Percentiles rank a stretch among this genome's conserved stretches.
These are phyloP conservation scores for Gopherus evgoodei DNA, from an alignment of 2,113 vertebrate species.

Conservation along the genomic window DNA sequence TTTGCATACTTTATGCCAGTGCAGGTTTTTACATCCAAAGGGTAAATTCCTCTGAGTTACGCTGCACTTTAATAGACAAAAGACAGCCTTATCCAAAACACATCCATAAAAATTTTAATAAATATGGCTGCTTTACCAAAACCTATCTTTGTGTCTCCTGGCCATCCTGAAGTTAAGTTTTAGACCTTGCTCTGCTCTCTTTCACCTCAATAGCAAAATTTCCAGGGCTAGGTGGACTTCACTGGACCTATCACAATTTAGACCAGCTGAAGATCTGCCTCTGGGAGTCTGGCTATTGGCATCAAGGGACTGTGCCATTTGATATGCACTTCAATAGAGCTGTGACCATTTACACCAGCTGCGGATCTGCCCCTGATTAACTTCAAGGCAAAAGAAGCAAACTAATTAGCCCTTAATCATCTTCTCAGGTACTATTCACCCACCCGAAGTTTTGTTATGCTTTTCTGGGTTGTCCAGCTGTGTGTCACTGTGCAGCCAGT, in stretches of 20 bases:
- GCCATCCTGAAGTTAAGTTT: slow-evolving; percentile 51
- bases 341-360: slow-evolving; percentile 43
- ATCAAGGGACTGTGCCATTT: slow-evolving; percentile 44
- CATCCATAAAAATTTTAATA: slow-evolving; percentile 48
- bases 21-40: slow-evolving; percentile 67
- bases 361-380: background rate
- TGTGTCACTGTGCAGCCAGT: background rate
- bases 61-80: slow-evolving; percentile 48
- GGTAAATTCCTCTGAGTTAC: slow-evolving; percentile 54
- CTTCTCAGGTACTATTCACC: background rate
- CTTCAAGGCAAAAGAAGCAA: background rate
- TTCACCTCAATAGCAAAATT: slow-evolving; percentile 38
- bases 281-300: slow-evolving; percentile 42
- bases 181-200: slow-evolving; percentile 39
- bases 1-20: slow-evolving; percentile 61
- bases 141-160: background rate
- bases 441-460: background rate
- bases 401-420: background rate
- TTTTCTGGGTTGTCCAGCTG: background rate
- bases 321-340: slow-evolving; percentile 20
- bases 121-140: slow-evolving; percentile 6
- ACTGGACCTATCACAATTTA: slow-evolving; percentile 10
- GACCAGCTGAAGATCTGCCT: slow-evolving; percentile 35
- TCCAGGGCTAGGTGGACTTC: slow-evolving; percentile 37
- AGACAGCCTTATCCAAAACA: slow-evolving; percentile 34